Evolutionary conservation across 1,140 invertebrate genomes (phyloP).

Genomic region (Meloidogyne chitwoodi): DNA sequence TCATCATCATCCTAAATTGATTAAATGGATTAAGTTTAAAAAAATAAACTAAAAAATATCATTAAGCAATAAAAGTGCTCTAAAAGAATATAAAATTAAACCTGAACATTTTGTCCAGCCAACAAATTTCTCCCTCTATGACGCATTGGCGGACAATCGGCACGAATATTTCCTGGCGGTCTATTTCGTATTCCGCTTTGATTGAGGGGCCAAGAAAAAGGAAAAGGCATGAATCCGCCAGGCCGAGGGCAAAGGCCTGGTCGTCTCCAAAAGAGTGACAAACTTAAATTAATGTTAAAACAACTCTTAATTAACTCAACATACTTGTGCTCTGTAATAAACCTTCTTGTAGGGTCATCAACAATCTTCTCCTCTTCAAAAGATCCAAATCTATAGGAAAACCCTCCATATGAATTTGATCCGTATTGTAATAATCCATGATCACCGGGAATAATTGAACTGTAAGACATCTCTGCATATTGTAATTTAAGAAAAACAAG

Average conservation of each 20-base stretch:
- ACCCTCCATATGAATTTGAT: slow-evolving; percentile 13
- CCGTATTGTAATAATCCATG: slow-evolving; percentile 5
- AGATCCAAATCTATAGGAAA: slow-evolving; percentile 2
- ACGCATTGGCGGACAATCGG: slow-evolving; percentile 5
- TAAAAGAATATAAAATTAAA: not conserved
- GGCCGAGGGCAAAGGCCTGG: not conserved
- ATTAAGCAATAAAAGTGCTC: too few species aligned
- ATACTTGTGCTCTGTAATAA: slow-evolving; percentile 16
- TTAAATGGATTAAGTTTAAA: not conserved
- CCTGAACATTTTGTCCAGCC: slow-evolving; percentile 11
- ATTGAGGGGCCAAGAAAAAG: not conserved
- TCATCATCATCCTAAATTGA: not conserved
- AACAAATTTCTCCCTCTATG: slow-evolving; percentile 10
- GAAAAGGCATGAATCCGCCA: not conserved
- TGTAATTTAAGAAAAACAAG: not conserved
- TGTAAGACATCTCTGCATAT: slow-evolving; percentile 14
- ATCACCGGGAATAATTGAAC: slow-evolving; percentile 4
- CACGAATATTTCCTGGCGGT: slow-evolving; percentile 9
- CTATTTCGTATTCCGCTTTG: not conserved
- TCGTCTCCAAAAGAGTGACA: slow-evolving; percentile 15
- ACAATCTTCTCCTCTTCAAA: not conserved
- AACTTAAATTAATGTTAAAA: not conserved
- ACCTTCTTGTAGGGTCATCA: not conserved
- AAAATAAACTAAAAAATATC: not conserved
- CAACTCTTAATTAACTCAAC: not conserved